Percentiles rank a stretch among this genome's conserved stretches.
Conservation (phyloP, 2,113 vertebrate species). For the Gasterosteus aculeatus region DNA sequence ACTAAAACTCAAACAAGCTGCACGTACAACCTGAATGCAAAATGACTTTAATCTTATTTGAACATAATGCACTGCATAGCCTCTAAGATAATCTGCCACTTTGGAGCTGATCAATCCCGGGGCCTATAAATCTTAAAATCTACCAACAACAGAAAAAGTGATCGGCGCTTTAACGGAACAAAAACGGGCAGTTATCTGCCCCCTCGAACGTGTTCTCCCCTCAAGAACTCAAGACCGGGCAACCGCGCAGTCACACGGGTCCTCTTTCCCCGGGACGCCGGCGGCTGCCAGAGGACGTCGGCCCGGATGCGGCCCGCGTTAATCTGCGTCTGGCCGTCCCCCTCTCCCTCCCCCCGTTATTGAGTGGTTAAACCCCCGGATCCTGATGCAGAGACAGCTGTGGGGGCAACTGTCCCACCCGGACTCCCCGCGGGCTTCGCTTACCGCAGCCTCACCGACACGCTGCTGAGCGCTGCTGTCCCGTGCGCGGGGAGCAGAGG, state of each 20-base stretch:
- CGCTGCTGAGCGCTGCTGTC: conserved; percentile 45
- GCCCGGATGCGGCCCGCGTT: conserved; percentile 40
- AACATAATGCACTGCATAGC: not conserved
- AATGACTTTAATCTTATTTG: not conserved
- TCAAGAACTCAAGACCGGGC: conserved; percentile 20
- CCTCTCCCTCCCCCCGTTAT: conserved; percentile 25
- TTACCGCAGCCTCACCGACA: conserved; percentile 33
- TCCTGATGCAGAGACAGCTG: conserved; percentile 56
- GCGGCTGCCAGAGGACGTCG: conserved; percentile 28
- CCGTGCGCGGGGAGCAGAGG: conserved; percentile 21
- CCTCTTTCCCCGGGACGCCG: conserved; percentile 22
- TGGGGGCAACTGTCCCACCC: conserved; percentile 28
- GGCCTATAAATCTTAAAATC: not conserved
- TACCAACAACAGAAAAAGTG: conserved; percentile 2
- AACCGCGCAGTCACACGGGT: conserved; percentile 18
- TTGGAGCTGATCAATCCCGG: not conserved
- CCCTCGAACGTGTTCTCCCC: not conserved
- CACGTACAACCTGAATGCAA: not conserved
- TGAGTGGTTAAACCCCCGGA: conserved; percentile 48
- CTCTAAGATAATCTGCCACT: not conserved
- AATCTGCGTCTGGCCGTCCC: conserved; percentile 54
- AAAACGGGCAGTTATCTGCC: not conserved
- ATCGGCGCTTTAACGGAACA: conserved; percentile 9
- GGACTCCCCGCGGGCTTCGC: conserved; percentile 41
- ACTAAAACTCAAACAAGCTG: not conserved